phyloP scores from a whole-genome alignment of 2,888 invertebrate genomes.

The Cistogaster globosa region DNA sequence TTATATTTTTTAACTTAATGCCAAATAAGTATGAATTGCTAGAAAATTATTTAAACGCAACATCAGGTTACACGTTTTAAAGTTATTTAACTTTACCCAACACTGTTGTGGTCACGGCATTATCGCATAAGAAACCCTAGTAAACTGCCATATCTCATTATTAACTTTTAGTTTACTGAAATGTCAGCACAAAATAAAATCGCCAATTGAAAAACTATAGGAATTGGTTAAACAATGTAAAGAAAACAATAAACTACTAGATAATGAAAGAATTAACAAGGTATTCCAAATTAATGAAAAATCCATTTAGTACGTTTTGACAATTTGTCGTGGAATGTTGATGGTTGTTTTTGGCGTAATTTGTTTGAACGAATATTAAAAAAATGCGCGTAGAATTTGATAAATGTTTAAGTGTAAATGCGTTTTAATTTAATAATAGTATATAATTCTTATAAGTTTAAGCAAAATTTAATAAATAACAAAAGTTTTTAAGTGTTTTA shows the following conservation, averaged over 20 bases:
- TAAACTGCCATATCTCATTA: constrained; percentile 15
- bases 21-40: too few relatives aligned
- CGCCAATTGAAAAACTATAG: constrained; percentile 14
- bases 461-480: background rate
- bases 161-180: background rate
- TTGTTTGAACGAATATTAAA: background rate
- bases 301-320: constrained; percentile 67
- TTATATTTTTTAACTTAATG: too few relatives aligned
- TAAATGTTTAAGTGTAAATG: constrained; percentile 22
- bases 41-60: too few relatives aligned
- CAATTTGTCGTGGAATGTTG: constrained; percentile 66
- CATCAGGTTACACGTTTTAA: too few relatives aligned
- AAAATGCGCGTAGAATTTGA: constrained; percentile 53
- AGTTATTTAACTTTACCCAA: too few relatives aligned
- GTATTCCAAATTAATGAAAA: constrained; percentile 59
- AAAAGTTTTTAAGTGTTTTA: background rate
- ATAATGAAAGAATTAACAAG: constrained; percentile 32
- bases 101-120: background rate
- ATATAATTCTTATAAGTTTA: constrained; percentile 13
- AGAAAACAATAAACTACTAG: constrained; percentile 63
- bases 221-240: constrained; percentile 38
- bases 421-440: constrained; percentile 12
- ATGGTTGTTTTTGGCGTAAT: background rate
- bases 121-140: background rate
- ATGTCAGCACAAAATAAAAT: constrained; percentile 45